Evolutionary conservation across 2,888 invertebrate genomes (phyloP).

Genomic region (Neria commutata): DNA sequence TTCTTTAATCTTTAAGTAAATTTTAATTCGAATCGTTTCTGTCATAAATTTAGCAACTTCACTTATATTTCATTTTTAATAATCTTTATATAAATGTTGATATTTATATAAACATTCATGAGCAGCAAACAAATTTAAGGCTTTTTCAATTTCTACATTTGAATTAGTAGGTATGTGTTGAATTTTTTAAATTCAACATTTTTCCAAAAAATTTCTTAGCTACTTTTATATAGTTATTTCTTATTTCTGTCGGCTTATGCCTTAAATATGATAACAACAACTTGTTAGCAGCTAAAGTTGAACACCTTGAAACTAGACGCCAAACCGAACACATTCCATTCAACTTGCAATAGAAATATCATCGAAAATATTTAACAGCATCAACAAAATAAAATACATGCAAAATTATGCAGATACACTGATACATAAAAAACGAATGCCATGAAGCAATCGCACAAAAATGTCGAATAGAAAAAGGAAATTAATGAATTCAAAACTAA

Average conservation of each 20-base stretch:
- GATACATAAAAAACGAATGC: background rate
- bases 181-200: background rate
- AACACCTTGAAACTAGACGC: background rate
- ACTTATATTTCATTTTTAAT: no score
- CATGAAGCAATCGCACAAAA: background rate
- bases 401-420: background rate
- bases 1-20: no score
- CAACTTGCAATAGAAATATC: constrained; percentile 1
- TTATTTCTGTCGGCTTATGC: no score
- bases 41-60: no score
- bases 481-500: background rate
- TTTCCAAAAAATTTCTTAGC: no score
- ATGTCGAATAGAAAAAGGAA: background rate
- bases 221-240: no score
- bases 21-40: no score
- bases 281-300: no score
- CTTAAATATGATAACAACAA: no score
- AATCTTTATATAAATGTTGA: background rate
- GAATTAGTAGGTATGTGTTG: background rate
- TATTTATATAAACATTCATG: background rate
- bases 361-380: constrained; percentile 1
- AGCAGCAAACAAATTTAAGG: background rate
- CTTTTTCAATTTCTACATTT: background rate
- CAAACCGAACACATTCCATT: background rate
- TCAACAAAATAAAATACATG: background rate